A percentile compares a stretch with the other conserved stretches of the same genome.
Conservation (phyloP, 2,888 invertebrate species). For the Carabus problematicus region DNA sequence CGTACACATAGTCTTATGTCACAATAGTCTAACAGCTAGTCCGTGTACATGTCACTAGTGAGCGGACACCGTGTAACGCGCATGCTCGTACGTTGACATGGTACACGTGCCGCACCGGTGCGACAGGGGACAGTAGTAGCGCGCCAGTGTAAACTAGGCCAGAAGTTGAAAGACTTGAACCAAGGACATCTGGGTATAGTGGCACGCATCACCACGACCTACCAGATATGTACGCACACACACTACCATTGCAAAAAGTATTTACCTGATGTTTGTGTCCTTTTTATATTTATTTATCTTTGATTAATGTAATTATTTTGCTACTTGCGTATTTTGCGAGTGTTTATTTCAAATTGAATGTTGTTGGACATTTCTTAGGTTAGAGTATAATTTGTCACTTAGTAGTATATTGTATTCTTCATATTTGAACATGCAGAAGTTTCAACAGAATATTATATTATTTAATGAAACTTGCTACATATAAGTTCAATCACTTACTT, state of each 20-base stretch:
- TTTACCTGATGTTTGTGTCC: not conserved
- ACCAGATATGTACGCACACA: conserved; percentile 47
- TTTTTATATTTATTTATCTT: conserved; percentile 11
- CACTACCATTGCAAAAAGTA: conserved; percentile 5
- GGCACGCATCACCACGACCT: conserved; percentile 55
- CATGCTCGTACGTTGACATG: no score
- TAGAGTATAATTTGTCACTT: no score
- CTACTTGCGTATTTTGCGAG: no score
- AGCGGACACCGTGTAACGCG: not conserved
- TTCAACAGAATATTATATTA: no score
- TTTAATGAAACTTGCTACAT: no score
- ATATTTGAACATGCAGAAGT: no score
- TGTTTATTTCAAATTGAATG: no score
- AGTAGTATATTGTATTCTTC: no score
- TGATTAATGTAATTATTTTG: not conserved
- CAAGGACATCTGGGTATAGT: conserved; percentile 71
- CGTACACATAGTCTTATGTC: conserved; percentile 19
- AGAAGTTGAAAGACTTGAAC: conserved; percentile 71
- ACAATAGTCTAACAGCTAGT: conserved; percentile 8
- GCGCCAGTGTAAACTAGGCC: conserved; percentile 57
- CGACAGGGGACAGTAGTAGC: not conserved
- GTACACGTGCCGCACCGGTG: not conserved
- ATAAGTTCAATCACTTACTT: no score
- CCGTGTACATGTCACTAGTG: not conserved
- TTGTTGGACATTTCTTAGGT: no score